phyloP scores from a whole-genome alignment of 1,140 invertebrate species.

The Euglossa dilemma region DNA sequence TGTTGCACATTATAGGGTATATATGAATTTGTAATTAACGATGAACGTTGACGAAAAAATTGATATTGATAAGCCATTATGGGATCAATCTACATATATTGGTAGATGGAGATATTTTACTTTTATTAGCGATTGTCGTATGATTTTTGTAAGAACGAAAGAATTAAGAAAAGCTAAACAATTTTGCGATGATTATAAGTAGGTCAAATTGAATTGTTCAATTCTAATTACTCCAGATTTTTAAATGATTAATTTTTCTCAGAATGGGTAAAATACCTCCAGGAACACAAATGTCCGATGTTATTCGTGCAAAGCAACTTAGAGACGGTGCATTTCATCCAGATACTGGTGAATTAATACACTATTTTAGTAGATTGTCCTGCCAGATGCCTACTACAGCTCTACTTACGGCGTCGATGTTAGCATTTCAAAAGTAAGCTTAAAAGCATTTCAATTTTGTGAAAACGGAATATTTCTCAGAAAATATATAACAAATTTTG shows the following conservation, averaged over 20 bases:
- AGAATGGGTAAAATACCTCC: conserved; percentile 21
- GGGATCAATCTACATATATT: conserved; percentile 85
- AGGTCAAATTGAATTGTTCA: conserved; percentile 68
- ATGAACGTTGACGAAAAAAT: conserved; percentile 65
- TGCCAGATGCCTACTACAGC: conserved; percentile 26
- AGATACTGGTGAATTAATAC: conserved; percentile 39
- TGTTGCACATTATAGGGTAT: neutral
- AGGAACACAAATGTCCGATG: neutral
- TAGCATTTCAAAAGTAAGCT: conserved; percentile 48
- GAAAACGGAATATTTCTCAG: neutral
- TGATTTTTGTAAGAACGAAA: conserved; percentile 81
- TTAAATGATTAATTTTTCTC: neutral
- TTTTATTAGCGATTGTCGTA: conserved; percentile 86
- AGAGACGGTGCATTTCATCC: conserved; percentile 49
- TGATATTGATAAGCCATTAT: conserved; percentile 84
- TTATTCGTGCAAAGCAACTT: conserved; percentile 46
- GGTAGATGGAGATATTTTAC: conserved; percentile 88
- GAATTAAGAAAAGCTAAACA: conserved; percentile 84
- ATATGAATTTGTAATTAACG: neutral
- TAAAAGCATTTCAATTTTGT: neutral
- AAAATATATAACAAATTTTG: neutral
- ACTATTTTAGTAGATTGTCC: conserved; percentile 24
- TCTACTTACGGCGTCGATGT: conserved; percentile 33
- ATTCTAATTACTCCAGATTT: neutral
- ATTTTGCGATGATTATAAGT: conserved; percentile 82